Percentiles rank a stretch among this genome's conserved stretches.
These are phyloP conservation scores for Coluber constrictor DNA, from an alignment of 2,797 vertebrate species.

Conservation along the genomic window DNA sequence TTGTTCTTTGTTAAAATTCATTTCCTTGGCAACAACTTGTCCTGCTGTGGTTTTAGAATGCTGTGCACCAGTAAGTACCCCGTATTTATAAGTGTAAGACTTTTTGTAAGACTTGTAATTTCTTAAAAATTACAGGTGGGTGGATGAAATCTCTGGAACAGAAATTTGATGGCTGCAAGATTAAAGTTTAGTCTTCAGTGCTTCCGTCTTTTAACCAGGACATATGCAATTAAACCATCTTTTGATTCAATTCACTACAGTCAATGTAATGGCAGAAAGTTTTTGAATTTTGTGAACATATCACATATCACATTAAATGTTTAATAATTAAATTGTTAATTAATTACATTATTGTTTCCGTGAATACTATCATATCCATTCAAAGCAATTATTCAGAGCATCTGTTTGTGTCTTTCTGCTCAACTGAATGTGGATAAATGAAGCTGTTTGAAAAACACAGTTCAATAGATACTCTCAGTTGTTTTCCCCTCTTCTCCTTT, in stretches of 20 bases:
- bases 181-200: not conserved
- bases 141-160: not conserved
- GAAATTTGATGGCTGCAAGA: not conserved
- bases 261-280: not conserved
- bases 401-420: not conserved
- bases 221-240: not conserved
- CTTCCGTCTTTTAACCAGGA: not conserved
- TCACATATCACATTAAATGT: not conserved
- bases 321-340: not conserved
- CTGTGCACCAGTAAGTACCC: not conserved
- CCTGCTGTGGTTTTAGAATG: not conserved
- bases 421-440: not conserved
- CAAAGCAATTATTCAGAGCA: conserved; percentile 1
- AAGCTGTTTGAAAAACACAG: not conserved
- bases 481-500: not conserved
- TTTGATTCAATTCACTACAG: not conserved
- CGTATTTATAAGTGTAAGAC: not conserved
- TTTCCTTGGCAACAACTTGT: not conserved
- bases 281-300: not conserved
- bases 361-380: not conserved
- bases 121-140: not conserved
- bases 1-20: not conserved
- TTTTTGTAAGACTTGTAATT: not conserved
- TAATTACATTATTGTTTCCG: conserved; percentile 8
- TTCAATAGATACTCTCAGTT: not conserved